Percentiles rank a stretch among this genome's conserved stretches.
Evolutionary conservation across 2,888 invertebrate genomes (phyloP).

Genomic region (Hirtodrosophila confusa): DNA sequence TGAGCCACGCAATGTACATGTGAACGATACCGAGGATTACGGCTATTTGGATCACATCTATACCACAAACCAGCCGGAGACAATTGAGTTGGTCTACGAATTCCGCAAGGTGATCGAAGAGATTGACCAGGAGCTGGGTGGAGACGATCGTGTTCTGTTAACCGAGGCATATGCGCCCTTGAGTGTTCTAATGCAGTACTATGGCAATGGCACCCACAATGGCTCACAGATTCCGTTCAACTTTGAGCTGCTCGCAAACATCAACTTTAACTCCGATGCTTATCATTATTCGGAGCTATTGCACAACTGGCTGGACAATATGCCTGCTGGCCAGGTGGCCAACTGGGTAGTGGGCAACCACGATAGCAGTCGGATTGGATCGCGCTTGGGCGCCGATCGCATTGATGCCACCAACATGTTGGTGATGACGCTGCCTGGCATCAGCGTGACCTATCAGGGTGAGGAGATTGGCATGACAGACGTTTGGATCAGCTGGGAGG

Average conservation of each 20-base stretch:
- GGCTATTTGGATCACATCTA: constrained; percentile 86
- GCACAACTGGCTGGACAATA: constrained; percentile 86
- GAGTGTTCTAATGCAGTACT: constrained; percentile 86
- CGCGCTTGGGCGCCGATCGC: constrained; percentile 88
- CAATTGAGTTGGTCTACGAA: constrained; percentile 86
- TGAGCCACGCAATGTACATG: constrained; percentile 85
- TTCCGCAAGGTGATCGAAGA: constrained; percentile 86
- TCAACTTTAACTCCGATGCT: constrained; percentile 85
- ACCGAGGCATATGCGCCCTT: constrained; percentile 87
- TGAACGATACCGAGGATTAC: constrained; percentile 85
- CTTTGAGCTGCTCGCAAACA: constrained; percentile 86
- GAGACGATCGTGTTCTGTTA: constrained; percentile 85
- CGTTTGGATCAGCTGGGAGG: constrained; percentile 84
- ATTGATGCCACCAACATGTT: constrained; percentile 93
- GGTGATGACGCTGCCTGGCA: constrained; percentile 91
- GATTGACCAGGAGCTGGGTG: constrained; percentile 79
- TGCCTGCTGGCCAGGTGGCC: constrained; percentile 86
- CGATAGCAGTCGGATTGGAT: constrained; percentile 88
- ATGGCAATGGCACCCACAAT: constrained; percentile 84
- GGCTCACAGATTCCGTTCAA: constrained; percentile 89
- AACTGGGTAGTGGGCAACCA: constrained; percentile 92
- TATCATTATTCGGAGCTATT: constrained; percentile 85
- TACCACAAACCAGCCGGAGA: constrained; percentile 87
- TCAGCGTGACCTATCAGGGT: constrained; percentile 91
- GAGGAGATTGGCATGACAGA: constrained; percentile 89